Base-by-base conservation (phyloP, 2,113 vertebrate species). In the Clinocottus analis region DNA sequence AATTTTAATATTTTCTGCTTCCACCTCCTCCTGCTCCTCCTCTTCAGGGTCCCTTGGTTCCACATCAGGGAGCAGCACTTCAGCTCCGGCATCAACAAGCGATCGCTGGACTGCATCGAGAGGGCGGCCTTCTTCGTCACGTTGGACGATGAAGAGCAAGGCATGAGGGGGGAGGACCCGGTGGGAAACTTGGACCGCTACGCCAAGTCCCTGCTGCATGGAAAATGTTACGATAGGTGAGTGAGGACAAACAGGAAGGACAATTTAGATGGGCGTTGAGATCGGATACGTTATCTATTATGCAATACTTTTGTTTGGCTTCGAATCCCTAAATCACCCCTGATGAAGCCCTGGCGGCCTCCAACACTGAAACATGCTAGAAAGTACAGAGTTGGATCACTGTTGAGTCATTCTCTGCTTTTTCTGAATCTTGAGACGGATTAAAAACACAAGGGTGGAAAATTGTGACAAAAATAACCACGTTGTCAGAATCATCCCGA, bases 221-320 rank as follows among this genome's bases (percentile, higher is more conserved):
- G 97, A n/a, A 94, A 91, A 10, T 97, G 96, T 77, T 95, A 97
- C 0, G 96, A 97, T 90, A 94, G 97, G 97, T 97, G 75, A 91
- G 75, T 90, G 23, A 39, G n/a, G 19, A 43, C 8, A 23, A 19
- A 16, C 35, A 21, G 19, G n/a, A n/a, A n/a, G n/a, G n/a, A n/a
- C n/a, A n/a, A n/a, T n/a, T n/a, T 43, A 10, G n/a, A 45, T 3
- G 1, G 49, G 0, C 12, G 1, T 39, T 25, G n/a, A 8, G n/a
- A 25, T 16, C 7, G 21, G n/a, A n/a, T 60, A 6, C 10, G 10
- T 21, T 37, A 21, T 60, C 59, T 60, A 17, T 5, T 0, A 14
- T 14, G 7, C 7, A 27, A 14, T 7, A 21, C 16, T 19, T n/a
- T n/a, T 4, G 17, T 9, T 1, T 35, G 59, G 3, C 13, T 58